phyloP scores from a whole-genome alignment of 2,888 invertebrate genomes.

The Synergus japonicus region DNA sequence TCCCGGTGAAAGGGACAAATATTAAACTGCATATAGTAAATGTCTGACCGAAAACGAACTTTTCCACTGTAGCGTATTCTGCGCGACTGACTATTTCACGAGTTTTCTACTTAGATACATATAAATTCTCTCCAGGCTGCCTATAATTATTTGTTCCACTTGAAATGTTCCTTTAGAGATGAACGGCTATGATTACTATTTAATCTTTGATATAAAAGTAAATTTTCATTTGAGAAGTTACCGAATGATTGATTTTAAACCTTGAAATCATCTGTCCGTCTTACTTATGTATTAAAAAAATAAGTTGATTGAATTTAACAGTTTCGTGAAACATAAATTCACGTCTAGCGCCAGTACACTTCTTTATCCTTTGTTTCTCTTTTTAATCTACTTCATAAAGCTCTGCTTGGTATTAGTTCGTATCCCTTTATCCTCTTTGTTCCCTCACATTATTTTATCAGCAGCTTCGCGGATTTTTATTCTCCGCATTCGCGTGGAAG shows the following conservation, averaged over 20 bases:
- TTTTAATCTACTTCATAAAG: constrained; percentile 11
- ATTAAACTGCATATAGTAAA: not conserved
- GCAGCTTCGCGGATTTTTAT: constrained; percentile 2
- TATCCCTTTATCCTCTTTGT: constrained; percentile 6
- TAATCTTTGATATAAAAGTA: not conserved
- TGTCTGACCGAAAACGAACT: not conserved
- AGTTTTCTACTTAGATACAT: not conserved
- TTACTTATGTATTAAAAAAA: not conserved
- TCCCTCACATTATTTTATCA: constrained; percentile 12
- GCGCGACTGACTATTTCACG: not conserved
- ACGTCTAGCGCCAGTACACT: constrained; percentile 1
- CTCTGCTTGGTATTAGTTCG: not conserved
- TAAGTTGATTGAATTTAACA: constrained; percentile 10
- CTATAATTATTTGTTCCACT: not conserved
- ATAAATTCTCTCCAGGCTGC: not conserved
- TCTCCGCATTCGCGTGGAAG: not conserved
- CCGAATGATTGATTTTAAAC: not conserved
- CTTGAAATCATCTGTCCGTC: not conserved
- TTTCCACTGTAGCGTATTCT: not conserved
- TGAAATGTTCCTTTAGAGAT: not conserved
- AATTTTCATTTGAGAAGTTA: not conserved
- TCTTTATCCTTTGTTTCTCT: constrained; percentile 12
- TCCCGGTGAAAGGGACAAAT: too few species aligned
- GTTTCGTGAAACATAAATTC: constrained; percentile 5
- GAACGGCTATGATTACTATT: not conserved